Percentiles rank a stretch among this genome's conserved stretches.
phyloP scores from a whole-genome alignment of 1,140 invertebrate genomes.

The Camponotus floridanus region DNA sequence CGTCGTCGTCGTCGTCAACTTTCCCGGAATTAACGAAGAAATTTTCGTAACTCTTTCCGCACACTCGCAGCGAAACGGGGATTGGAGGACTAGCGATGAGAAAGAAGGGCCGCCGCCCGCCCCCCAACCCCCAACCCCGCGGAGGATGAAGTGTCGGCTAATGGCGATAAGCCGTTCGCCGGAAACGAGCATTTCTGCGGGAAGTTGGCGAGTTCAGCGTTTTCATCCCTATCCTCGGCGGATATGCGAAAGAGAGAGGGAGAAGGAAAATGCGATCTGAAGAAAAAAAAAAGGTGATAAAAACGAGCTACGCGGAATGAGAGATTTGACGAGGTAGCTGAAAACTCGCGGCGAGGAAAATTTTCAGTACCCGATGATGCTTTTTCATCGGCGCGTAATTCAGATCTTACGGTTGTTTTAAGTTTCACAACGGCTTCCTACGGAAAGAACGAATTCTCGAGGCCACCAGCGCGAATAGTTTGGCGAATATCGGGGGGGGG shows the following conservation, averaged over 20 bases:
- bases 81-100: constrained; percentile 44
- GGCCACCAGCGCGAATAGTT: constrained; percentile 22
- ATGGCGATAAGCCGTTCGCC: constrained; percentile 73
- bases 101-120: constrained; percentile 52
- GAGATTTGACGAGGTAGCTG: constrained; percentile 66
- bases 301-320: constrained; percentile 54
- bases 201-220: constrained; percentile 70
- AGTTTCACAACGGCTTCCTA: constrained; percentile 58
- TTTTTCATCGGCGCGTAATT: constrained; percentile 60
- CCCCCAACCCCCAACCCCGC: neutral
- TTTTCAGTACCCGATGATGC: constrained; percentile 57
- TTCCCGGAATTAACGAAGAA: constrained; percentile 61
- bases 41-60: constrained; percentile 59
- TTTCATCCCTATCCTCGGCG: constrained; percentile 63
- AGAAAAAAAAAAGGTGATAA: neutral
- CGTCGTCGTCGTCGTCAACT: constrained; percentile 35
- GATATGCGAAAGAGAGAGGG: constrained; percentile 5
- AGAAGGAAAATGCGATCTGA: constrained; percentile 17
- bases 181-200: constrained; percentile 73
- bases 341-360: constrained; percentile 52
- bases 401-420: constrained; percentile 60
- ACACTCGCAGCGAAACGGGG: neutral
- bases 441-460: constrained; percentile 48
- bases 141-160: constrained; percentile 71
- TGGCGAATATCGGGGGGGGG: constrained; percentile 32